Base-by-base conservation (phyloP, 2,797 vertebrate genomes). In the Ispidina picta region DNA sequence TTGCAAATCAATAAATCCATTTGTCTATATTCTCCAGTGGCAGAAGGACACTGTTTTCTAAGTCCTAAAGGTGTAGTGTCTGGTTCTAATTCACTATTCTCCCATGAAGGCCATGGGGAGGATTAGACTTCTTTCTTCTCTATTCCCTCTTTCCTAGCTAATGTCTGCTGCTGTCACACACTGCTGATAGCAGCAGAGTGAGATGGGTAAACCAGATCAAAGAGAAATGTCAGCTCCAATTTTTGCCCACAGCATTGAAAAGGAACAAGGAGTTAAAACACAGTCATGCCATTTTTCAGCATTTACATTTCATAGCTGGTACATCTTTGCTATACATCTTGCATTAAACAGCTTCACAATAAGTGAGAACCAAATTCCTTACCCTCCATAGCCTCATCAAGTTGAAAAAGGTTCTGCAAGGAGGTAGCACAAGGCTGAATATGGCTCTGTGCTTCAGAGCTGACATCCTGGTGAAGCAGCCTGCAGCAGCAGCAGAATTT, bases 171-270 rank as follows among this genome's bases (percentile, higher is more conserved):
- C 94, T 95, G 92, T 94, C 93, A 95, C 92, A 95, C 63, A 76
- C 69, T 17, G 70, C 86, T 94, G 95, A 94, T 95, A 95, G 88
- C 84, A 95, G 90, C 72, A 78, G 86, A 92, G 72, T 0, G 0
- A 94, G 95, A 93, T 95, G 92, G 84, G 93, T 92, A 95, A 96
- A 94, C 86, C 55, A 95, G 94, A 96, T 95, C 94, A 94, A 95
- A 96, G 94, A 90, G 84, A 94, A 95, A 89, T 43, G 83, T 93
- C 95, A 95, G 86, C 86, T 94, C 72, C 86, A 94, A 90, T 95
- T 92, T 94, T 93, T 93, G 91, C 94, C 91, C 94, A 79, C 64
- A 66, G 73, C 70, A 78, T 48, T 88, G 78, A 48, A 83, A 91
- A 94, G 88, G 48, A 95, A 88, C 83, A 91, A 69, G 65, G 83